Percentiles rank a stretch among this genome's conserved stretches.
Conservation (phyloP, 2,113 vertebrate species). For the Myanophis thanlyinensis region DNA sequence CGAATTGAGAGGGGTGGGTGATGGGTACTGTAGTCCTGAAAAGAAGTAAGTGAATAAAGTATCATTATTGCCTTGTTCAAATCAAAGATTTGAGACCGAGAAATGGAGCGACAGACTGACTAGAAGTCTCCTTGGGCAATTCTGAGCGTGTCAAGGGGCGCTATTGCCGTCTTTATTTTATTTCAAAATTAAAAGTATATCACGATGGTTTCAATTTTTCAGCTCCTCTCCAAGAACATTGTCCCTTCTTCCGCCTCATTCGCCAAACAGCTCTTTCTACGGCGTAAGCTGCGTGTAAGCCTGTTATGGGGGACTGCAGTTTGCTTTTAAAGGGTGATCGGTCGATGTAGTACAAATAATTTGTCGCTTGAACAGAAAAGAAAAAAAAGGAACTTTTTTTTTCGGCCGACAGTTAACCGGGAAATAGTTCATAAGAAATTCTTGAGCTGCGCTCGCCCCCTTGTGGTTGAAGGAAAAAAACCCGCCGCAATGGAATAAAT, state of each 20-base stretch:
- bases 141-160: not conserved
- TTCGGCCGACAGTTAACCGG: not conserved
- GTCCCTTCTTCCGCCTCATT: not conserved
- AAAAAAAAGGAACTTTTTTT: not conserved
- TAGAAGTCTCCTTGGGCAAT: not conserved
- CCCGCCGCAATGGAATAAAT: not conserved
- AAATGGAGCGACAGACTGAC: not conserved
- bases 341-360: not conserved
- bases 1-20: not conserved
- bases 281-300: not conserved
- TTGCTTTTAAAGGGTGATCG: not conserved
- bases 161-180: not conserved
- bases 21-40: not conserved
- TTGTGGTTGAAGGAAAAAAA: conserved; percentile 32
- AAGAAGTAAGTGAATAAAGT: not conserved
- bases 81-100: not conserved
- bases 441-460: conserved; percentile 46
- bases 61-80: not conserved
- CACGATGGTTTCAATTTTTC: not conserved
- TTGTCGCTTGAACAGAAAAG: not conserved
- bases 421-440: not conserved
- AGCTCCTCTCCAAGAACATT: not conserved
- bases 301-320: not conserved
- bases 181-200: not conserved
- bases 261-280: not conserved